Evolutionary conservation across 2,113 vertebrate species (phyloP), one percentile per base, ranked within the genome.

Genomic region (Mormyrus iriodes): DNA sequence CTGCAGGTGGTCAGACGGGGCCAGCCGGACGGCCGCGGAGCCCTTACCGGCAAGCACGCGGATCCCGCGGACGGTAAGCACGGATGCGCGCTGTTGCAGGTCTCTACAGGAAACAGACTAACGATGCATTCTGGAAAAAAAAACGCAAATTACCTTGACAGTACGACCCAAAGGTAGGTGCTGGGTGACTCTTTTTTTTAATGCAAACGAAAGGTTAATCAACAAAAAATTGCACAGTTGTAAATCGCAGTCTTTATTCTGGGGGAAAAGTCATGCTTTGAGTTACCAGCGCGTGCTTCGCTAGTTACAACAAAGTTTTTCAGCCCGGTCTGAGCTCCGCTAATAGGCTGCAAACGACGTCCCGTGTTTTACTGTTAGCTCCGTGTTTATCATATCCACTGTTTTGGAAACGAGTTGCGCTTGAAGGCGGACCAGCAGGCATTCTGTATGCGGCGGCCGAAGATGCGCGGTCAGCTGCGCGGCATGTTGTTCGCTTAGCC

Each of bases 61-160:
- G 96, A 97, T 93, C 96, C 97, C 90, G 97, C 98, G 85, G 95
- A 97, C 89, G 97, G 98, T 99, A 94, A 97, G 97, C 90, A 49
- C 49, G 24, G 65, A 48, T 53, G 61, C 42, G 53, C 48, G 8
- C 13, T 6, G 19, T 9, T 9, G 79, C 79, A 21, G 42, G 19
- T 48, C 42, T 21, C 42, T n/a, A 24, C 79, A 48, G 44, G 79
- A 48, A 84, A 48, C 42, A 44, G 15, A 17, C 19, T 44, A 42
- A 42, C 17, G 39, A 19, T 82, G 31, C 12, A 42, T 84, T 7
- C 48, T 46, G 9, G 5, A 24, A 24, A 46, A 9, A 24, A 24
- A 46, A 83, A 19, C 19, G 35, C 42, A 2, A n/a, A 48, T 24
- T 84, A 48, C 79, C 35, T 35, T 44, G 79, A 46, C 42, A 24